A percentile compares a stretch with the other conserved stretches of the same genome.
These are phyloP conservation scores for Xylota sylvarum DNA, from an alignment of 2,888 invertebrate genomes.

Conservation along the genomic window DNA sequence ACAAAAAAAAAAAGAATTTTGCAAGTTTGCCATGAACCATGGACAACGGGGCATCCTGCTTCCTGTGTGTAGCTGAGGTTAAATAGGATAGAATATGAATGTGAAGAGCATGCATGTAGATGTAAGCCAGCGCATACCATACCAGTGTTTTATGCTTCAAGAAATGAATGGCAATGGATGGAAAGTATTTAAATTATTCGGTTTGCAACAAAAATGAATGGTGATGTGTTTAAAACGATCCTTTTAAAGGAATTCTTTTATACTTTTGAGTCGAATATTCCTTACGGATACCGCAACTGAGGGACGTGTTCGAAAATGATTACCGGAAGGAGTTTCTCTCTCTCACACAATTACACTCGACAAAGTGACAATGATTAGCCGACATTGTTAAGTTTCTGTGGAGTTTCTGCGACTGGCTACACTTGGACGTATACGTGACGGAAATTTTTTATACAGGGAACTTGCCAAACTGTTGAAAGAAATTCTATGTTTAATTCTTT, in stretches of 20 bases:
- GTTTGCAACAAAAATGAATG: slow-evolving; percentile 23
- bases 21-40: slow-evolving; percentile 49
- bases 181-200: slow-evolving; percentile 40
- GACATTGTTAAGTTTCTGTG: not conserved
- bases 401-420: not conserved
- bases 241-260: not conserved
- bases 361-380: slow-evolving; percentile 20
- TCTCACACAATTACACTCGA: not conserved
- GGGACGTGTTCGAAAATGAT: not conserved
- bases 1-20: slow-evolving; percentile 5
- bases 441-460: not conserved
- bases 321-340: not conserved
- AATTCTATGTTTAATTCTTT: not conserved
- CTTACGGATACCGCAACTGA: not conserved
- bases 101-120: not conserved
- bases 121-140: not conserved
- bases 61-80: slow-evolving; percentile 43
- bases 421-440: slow-evolving; percentile 24
- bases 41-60: slow-evolving; percentile 39
- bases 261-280: not conserved
- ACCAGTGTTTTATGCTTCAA: slow-evolving; percentile 26
- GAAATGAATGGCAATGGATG: slow-evolving; percentile 15
- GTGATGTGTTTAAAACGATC: not conserved
- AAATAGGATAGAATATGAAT: slow-evolving; percentile 43
- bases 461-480: not conserved